Conservation (phyloP, 1,140 invertebrate species). For the Orchesella cincta region DNA sequence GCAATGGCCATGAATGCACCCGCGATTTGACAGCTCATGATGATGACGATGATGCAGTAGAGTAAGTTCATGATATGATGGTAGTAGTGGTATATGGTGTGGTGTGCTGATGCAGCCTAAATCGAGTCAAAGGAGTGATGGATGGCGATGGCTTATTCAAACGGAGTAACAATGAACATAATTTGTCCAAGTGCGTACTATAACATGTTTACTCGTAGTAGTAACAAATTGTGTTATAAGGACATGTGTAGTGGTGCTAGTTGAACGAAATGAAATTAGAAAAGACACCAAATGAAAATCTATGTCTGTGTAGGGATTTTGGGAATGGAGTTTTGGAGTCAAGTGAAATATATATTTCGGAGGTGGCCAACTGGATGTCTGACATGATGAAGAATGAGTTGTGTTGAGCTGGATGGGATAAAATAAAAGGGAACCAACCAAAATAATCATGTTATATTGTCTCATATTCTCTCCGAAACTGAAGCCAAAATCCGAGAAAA, state of each 20-base stretch:
- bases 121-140: background rate
- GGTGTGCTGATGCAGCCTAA: background rate
- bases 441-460: too few relatives aligned
- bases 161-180: slow-evolving; percentile 10
- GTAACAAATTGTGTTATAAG: background rate
- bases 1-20: slow-evolving; percentile 12
- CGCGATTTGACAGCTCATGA: slow-evolving; percentile 21
- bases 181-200: background rate
- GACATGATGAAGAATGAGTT: too few relatives aligned
- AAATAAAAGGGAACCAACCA: too few relatives aligned
- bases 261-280: background rate
- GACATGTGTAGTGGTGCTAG: background rate
- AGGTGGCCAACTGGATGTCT: too few relatives aligned
- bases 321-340: too few relatives aligned
- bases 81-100: too few relatives aligned
- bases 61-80: too few relatives aligned
- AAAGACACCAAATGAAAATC: slow-evolving; percentile 21
- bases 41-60: background rate
- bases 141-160: background rate
- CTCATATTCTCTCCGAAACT: too few relatives aligned
- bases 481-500: too few relatives aligned
- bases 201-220: background rate
- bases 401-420: too few relatives aligned
- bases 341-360: too few relatives aligned
- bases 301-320: slow-evolving; percentile 5